Evolutionary conservation across 2,888 invertebrate genomes (phyloP), one percentile per base, ranked within the genome.

Genomic region (Zaprionus bogoriensis): DNA sequence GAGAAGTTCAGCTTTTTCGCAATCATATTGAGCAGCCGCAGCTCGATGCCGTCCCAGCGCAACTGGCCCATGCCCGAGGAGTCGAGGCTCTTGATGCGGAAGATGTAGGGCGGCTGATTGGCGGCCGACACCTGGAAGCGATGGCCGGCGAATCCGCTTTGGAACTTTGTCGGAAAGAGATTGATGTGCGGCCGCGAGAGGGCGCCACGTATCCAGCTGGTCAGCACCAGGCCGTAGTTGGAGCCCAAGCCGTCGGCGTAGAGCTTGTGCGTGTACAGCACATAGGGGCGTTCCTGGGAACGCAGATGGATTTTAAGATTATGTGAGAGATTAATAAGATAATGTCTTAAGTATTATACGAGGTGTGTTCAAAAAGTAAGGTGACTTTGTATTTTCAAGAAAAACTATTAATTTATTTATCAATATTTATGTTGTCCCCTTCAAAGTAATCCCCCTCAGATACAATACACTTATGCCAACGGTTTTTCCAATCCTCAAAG

Each of bases 211-310:
- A 92, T 91, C 95, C 96, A 96, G 25, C 95, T 95, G 19, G 94
- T 95, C 7, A 96, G 78, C 0, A 96, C 93, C 19, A 93, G 85
- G 0, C 95, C 93, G 45, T 90, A 90, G 84, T 95, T 95, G 0
- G 94, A 93, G 22, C 95, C 96, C 74, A 95, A 90, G 2, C 95
- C 95, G 89, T 96, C 95, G 0, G 93, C 92, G 86, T 94, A 96
- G 36, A 96, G 89, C 71, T 93, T 92, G 87, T 96, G 96, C 0
- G 95, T 95, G 86, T 95, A 96, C 47, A 96, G 89, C 72, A 95
- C 94, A 87, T 93, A 95, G 10, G 95, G 93, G 0, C 93, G 92
- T 91, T 94, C 94, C 94, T 94, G 23, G 2, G 42, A 50, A n/a
- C 19, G 4, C 1, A 4, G 20, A n/a, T 19, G 9, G 17, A 10